Conservation (phyloP, 2,888 invertebrate genomes). For the Abrostola triplasia region DNA sequence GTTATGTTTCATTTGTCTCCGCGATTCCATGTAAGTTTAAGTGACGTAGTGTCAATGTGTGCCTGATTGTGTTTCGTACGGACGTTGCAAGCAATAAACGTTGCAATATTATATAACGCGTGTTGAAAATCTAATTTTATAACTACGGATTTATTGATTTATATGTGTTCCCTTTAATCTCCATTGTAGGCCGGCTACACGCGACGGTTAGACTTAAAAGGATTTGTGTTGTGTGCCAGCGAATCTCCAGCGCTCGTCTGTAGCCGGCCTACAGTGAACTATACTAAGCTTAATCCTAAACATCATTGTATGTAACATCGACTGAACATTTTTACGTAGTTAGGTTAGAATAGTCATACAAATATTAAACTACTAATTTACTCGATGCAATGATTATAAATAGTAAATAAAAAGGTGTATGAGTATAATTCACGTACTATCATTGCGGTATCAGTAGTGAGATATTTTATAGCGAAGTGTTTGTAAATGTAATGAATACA, state of each 20-base stretch:
- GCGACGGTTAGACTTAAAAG: conserved; percentile 64
- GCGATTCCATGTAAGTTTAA: conserved; percentile 74
- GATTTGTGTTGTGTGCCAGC: conserved; percentile 47
- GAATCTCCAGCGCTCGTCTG: conserved; percentile 52
- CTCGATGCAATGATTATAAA: conserved; percentile 67
- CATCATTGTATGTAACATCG: conserved; percentile 87
- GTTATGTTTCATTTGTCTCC: conserved; percentile 70
- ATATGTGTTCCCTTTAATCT: conserved; percentile 69
- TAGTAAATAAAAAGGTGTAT: conserved; percentile 52
- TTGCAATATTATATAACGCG: conserved; percentile 75
- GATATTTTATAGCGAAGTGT: conserved; percentile 74
- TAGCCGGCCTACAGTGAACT: conserved; percentile 54
- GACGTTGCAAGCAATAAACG: conserved; percentile 76
- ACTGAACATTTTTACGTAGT: conserved; percentile 87
- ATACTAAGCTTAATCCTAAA: conserved; percentile 77
- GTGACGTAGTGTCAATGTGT: conserved; percentile 70
- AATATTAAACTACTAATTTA: conserved; percentile 68
- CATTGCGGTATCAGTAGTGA: conserved; percentile 79
- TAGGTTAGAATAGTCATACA: conserved; percentile 77
- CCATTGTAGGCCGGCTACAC: conserved; percentile 60
- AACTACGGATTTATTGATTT: conserved; percentile 65
- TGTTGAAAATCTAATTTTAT: conserved; percentile 59
- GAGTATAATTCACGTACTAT: conserved; percentile 62
- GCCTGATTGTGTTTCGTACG: conserved; percentile 73
- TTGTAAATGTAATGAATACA: conserved; percentile 73